A percentile compares a stretch with the other conserved stretches of the same genome.
phyloP scores from a whole-genome alignment of 2,888 invertebrate genomes.

The Agrypnus murinus region DNA sequence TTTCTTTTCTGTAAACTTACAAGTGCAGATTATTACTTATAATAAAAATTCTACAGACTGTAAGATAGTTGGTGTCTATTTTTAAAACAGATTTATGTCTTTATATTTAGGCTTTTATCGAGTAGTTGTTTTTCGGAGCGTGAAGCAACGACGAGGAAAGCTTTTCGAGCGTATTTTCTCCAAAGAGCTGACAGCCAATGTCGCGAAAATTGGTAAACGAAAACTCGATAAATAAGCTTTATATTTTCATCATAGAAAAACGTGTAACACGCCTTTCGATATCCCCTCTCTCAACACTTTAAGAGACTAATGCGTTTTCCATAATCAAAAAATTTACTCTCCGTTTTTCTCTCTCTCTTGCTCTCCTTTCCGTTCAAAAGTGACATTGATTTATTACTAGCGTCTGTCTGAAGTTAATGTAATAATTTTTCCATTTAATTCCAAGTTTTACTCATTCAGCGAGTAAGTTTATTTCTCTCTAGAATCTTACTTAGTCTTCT shows the following conservation, averaged over 20 bases:
- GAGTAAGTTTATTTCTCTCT: neutral
- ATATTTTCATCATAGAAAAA: slow-evolving; percentile 45
- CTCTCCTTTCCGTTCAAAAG: slow-evolving; percentile 7
- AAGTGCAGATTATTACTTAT: neutral
- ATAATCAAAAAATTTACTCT: slow-evolving; percentile 36
- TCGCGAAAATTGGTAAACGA: slow-evolving; percentile 49
- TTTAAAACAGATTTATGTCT: slow-evolving; percentile 41
- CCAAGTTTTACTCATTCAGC: slow-evolving; percentile 7
- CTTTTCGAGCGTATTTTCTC: slow-evolving; percentile 42
- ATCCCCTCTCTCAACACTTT: slow-evolving; percentile 38
- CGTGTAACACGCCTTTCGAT: slow-evolving; percentile 19
- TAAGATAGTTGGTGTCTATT: slow-evolving; percentile 31
- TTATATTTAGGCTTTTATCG: slow-evolving; percentile 46
- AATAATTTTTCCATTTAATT: slow-evolving; percentile 14
- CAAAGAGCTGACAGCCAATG: slow-evolving; percentile 42
- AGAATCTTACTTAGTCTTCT: slow-evolving; percentile 13
- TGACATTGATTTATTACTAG: slow-evolving; percentile 31
- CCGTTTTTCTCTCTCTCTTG: slow-evolving; percentile 5
- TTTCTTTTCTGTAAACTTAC: neutral
- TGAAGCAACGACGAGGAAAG: slow-evolving; percentile 41
- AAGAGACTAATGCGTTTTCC: slow-evolving; percentile 39
- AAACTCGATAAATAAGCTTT: slow-evolving; percentile 47
- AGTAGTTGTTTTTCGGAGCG: slow-evolving; percentile 44
- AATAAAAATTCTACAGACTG: slow-evolving; percentile 3
- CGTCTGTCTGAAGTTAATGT: neutral